Conservation (phyloP, 2,888 invertebrate species). For the Dastarcus helophoroides region DNA sequence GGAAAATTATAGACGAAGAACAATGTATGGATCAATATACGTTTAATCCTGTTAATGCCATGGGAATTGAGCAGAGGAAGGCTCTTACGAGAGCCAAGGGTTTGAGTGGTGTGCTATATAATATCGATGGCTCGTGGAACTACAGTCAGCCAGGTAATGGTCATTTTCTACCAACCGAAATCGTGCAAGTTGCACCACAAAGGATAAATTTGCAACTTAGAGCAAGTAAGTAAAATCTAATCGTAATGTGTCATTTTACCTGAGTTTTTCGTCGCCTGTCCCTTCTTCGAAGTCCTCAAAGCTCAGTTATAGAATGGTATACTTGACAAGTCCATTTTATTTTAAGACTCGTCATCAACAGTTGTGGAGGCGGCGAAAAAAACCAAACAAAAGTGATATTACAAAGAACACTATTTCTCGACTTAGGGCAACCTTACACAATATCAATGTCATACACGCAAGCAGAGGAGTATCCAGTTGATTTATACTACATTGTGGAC, state of each 20-base stretch:
- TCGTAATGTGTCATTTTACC: no score
- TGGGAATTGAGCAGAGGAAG: conserved; percentile 39
- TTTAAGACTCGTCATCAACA: not conserved
- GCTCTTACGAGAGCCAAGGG: conserved; percentile 43
- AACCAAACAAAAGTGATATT: no score
- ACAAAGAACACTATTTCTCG: no score
- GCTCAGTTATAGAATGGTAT: no score
- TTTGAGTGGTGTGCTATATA: no score
- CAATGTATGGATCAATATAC: conserved; percentile 55
- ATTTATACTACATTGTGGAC: conserved; percentile 99
- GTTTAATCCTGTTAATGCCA: conserved; percentile 54
- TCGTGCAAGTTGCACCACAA: conserved; percentile 77
- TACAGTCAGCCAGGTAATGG: conserved; percentile 25
- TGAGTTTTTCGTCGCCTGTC: no score
- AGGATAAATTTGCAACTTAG: conserved; percentile 61
- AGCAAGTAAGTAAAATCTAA: conserved; percentile 59
- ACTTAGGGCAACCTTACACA: conserved; percentile 65
- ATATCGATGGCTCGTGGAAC: no score
- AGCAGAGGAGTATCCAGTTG: conserved; percentile 93
- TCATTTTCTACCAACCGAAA: conserved; percentile 35
- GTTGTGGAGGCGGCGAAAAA: no score
- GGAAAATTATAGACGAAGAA: conserved; percentile 31
- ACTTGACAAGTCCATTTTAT: conserved; percentile 1
- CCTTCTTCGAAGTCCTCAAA: no score
- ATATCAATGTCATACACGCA: conserved; percentile 68